Conservation (phyloP, 2,888 invertebrate species). For the Hyppa rectilinea region DNA sequence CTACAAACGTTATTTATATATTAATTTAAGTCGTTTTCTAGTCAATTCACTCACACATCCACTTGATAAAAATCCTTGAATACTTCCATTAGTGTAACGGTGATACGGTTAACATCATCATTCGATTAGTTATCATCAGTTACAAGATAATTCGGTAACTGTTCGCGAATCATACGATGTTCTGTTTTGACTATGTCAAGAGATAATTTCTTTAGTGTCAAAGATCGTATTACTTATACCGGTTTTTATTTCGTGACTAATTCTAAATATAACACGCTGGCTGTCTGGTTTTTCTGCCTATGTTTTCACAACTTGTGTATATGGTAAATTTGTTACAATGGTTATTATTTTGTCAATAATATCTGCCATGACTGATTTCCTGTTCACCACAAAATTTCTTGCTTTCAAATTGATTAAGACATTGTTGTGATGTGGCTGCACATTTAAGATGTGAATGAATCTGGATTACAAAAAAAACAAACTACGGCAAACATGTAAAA, state of each 20-base stretch:
- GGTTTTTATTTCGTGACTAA: neutral
- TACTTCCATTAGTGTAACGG: constrained; percentile 43
- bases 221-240: constrained; percentile 29
- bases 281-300: constrained; percentile 10
- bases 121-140: constrained; percentile 35
- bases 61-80: constrained; percentile 33
- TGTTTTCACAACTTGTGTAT: neutral
- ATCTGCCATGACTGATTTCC: neutral
- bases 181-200: constrained; percentile 38
- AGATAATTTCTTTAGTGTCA: constrained; percentile 10
- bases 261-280: neutral
- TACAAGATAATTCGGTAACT: constrained; percentile 25
- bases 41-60: constrained; percentile 8
- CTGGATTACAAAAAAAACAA: neutral
- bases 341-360: constrained; percentile 13
- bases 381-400: neutral
- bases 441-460: neutral
- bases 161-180: constrained; percentile 50
- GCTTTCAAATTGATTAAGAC: neutral
- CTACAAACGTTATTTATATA: neutral
- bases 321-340: constrained; percentile 6
- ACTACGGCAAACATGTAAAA: no score
- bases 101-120: constrained; percentile 25
- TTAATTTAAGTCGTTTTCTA: constrained; percentile 12
- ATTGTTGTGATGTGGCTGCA: neutral